A percentile compares a stretch with the other conserved stretches of the same genome.
These are phyloP conservation scores for Eupeodes latifasciatus DNA, from an alignment of 2,888 invertebrate species.

Conservation along the genomic window DNA sequence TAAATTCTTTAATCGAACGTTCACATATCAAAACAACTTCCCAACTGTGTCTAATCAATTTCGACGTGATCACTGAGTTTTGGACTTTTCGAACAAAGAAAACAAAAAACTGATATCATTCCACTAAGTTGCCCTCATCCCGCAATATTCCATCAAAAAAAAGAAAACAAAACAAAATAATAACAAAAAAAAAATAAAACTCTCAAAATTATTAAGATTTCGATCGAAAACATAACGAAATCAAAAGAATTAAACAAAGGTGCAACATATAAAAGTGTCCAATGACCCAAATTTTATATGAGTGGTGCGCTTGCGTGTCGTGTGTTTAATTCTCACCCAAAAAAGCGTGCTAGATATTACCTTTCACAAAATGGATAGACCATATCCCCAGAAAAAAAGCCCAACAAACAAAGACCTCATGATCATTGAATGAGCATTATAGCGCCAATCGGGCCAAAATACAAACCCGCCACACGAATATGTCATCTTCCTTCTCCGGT, in stretches of 20 bases:
- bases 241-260: constrained; percentile 48
- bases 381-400: constrained; percentile 28
- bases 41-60: constrained; percentile 76
- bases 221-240: constrained; percentile 21
- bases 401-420: constrained; percentile 30
- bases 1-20: constrained; percentile 27
- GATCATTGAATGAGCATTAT: constrained; percentile 70
- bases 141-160: constrained; percentile 37
- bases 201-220: constrained; percentile 40
- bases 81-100: constrained; percentile 69
- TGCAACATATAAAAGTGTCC: constrained; percentile 67
- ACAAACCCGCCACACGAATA: constrained; percentile 67
- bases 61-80: constrained; percentile 78
- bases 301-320: constrained; percentile 60
- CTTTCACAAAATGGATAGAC: constrained; percentile 55
- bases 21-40: constrained; percentile 69
- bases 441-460: constrained; percentile 68
- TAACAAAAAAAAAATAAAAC: not conserved
- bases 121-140: constrained; percentile 66
- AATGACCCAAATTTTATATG: constrained; percentile 70
- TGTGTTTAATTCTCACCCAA: constrained; percentile 24
- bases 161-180: not conserved
- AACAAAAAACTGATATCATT: constrained; percentile 65
- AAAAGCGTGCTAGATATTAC: constrained; percentile 68
- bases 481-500: constrained; percentile 61